Percentiles rank a stretch among this genome's conserved stretches.
Conservation (phyloP, 2,797 vertebrate species). For the Urophycis tenuis region DNA sequence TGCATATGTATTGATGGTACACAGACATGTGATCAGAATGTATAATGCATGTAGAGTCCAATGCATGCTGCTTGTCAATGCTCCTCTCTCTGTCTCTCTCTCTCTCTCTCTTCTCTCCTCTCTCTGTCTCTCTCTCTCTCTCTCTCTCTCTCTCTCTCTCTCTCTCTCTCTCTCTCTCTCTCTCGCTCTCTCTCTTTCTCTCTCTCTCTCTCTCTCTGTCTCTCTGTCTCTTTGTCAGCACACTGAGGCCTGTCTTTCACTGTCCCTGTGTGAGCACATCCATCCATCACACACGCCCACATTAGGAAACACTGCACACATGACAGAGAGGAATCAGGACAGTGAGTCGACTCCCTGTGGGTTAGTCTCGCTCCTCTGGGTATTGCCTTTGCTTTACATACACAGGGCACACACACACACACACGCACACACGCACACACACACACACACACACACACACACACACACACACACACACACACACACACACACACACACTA, state of each 20-base stretch:
- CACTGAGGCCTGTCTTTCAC: constrained; percentile 22
- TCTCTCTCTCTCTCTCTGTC: neutral
- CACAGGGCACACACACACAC: neutral
- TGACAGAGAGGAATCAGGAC: neutral
- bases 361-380: neutral
- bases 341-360: neutral
- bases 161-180: neutral
- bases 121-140: neutral
- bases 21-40: no score
- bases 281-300: constrained; percentile 15
- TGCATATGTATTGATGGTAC: neutral
- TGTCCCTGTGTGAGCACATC: constrained; percentile 10
- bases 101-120: neutral
- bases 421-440: neutral
- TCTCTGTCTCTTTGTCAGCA: neutral
- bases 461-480: constrained; percentile 5
- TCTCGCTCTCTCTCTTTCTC: neutral
- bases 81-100: neutral
- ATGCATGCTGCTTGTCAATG: neutral
- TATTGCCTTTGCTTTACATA: neutral
- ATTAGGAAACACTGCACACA: neutral
- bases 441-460: neutral
- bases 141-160: neutral
- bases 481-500: no score
- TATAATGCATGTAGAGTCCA: no score